Evolutionary conservation across 2,113 vertebrate genomes (phyloP).

Genomic region (Charina bottae): DNA sequence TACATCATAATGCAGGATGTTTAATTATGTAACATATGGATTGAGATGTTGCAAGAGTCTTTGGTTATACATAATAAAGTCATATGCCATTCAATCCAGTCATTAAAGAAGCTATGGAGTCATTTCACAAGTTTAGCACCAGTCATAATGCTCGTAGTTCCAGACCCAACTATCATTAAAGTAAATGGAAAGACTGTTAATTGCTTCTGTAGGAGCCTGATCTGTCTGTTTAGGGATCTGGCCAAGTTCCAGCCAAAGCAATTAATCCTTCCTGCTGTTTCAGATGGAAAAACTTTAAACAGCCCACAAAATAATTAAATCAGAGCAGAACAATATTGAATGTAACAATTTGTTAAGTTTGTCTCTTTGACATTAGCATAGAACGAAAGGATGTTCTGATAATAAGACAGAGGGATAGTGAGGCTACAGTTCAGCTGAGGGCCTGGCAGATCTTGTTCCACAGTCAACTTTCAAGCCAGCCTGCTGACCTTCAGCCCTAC

Average conservation of each 20-base stretch:
- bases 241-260: slow-evolving; percentile 63
- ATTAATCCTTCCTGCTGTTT: slow-evolving; percentile 51
- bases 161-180: slow-evolving; percentile 62
- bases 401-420: neutral
- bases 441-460: neutral
- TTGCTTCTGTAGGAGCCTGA: slow-evolving; percentile 59
- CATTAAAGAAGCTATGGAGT: slow-evolving; percentile 47
- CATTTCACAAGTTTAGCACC: slow-evolving; percentile 53
- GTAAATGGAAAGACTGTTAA: slow-evolving; percentile 66
- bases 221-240: slow-evolving; percentile 56
- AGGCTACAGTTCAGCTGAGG: slow-evolving; percentile 34
- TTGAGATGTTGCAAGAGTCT: neutral
- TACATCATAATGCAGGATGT: neutral
- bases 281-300: slow-evolving; percentile 57
- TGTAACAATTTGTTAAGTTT: slow-evolving; percentile 51
- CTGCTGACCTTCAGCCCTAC: neutral
- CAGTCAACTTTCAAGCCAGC: neutral
- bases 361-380: slow-evolving; percentile 31
- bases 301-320: slow-evolving; percentile 31
- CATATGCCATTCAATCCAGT: neutral
- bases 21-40: neutral
- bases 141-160: slow-evolving; percentile 46
- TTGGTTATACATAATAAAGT: neutral
- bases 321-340: slow-evolving; percentile 50
- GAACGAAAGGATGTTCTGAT: slow-evolving; percentile 34